phyloP scores from a whole-genome alignment of 2,888 invertebrate genomes.

The Iselma pallidipennis region DNA sequence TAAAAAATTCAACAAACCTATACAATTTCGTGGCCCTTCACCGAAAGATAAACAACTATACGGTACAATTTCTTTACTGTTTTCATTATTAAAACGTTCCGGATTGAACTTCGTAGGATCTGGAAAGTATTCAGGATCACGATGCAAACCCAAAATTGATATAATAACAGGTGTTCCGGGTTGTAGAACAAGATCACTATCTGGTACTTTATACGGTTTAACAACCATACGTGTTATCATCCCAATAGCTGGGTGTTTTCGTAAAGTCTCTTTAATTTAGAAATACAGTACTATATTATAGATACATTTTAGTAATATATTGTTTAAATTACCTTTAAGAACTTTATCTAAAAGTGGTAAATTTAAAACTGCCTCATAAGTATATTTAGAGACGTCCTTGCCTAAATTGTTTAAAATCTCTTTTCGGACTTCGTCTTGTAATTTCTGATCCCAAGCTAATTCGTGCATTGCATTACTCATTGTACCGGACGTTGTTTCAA shows the following conservation, averaged over 20 bases:
- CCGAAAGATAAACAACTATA: slow-evolving; percentile 43
- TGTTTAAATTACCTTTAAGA: slow-evolving; percentile 25
- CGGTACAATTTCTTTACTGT: slow-evolving; percentile 28
- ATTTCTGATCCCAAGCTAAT: slow-evolving; percentile 53
- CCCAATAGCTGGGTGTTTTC: slow-evolving; percentile 34
- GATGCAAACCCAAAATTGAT: slow-evolving; percentile 37
- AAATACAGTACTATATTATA: too few species aligned
- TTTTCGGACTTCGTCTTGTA: slow-evolving; percentile 53
- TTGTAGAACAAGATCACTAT: slow-evolving; percentile 49
- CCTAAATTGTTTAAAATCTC: slow-evolving; percentile 49
- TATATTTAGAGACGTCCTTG: slow-evolving; percentile 45
- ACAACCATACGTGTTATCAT: slow-evolving; percentile 24
- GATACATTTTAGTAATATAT: not conserved
- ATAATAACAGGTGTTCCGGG: slow-evolving; percentile 41
- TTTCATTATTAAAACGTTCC: slow-evolving; percentile 39
- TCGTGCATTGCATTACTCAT: slow-evolving; percentile 61
- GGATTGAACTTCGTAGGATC: slow-evolving; percentile 41
- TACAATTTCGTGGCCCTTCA: slow-evolving; percentile 40
- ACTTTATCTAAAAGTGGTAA: slow-evolving; percentile 56
- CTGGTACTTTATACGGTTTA: slow-evolving; percentile 47
- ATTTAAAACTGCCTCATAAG: slow-evolving; percentile 52
- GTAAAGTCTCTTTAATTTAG: slow-evolving; percentile 35
- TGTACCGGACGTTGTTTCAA: slow-evolving; percentile 64
- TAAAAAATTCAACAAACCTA: slow-evolving; percentile 34
- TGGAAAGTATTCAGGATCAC: slow-evolving; percentile 42